Percentiles rank a stretch among this genome's conserved stretches.
These are phyloP conservation scores for Lacerta agilis DNA, from an alignment of 2,797 vertebrate genomes.

Conservation along the genomic window DNA sequence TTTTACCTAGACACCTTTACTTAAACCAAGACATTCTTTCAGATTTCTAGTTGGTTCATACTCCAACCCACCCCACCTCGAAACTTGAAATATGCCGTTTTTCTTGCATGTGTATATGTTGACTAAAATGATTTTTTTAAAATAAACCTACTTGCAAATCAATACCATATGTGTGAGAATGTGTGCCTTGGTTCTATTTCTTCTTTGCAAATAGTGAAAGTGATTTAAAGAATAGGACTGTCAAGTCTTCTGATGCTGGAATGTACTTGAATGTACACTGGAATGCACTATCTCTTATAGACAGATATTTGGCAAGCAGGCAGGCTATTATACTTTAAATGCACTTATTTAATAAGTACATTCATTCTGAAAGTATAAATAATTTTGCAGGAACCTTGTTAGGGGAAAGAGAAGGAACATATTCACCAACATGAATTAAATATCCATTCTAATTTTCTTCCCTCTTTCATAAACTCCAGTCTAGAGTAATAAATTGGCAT, in stretches of 20 bases:
- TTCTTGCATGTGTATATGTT: constrained; percentile 18
- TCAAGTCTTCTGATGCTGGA: constrained; percentile 16
- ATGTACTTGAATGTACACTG: constrained; percentile 18
- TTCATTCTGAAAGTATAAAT: constrained; percentile 37
- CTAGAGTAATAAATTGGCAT: constrained; percentile 57
- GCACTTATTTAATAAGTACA: constrained; percentile 22
- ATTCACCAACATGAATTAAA: constrained; percentile 43
- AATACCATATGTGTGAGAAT: constrained; percentile 24
- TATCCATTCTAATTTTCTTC: constrained; percentile 40
- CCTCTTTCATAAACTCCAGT: constrained; percentile 45
- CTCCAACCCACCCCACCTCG: neutral
- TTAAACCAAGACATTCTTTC: constrained; percentile 17
- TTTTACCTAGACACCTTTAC: neutral
- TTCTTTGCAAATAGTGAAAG: constrained; percentile 1
- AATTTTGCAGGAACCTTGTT: constrained; percentile 4
- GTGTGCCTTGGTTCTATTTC: constrained; percentile 29
- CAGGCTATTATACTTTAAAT: constrained; percentile 35
- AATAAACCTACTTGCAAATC: neutral
- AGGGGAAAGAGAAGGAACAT: constrained; percentile 22
- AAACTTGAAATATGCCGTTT: constrained; percentile 34
- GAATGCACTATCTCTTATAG: constrained; percentile 26
- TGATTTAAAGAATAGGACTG: constrained; percentile 33
- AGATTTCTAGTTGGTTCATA: constrained; percentile 32
- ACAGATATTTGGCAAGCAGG: neutral
- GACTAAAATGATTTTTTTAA: constrained; percentile 42